A percentile compares a stretch with the other conserved stretches of the same genome.
Evolutionary conservation across 2,113 vertebrate genomes (phyloP).

Genomic region (Coreoperca whiteheadi): DNA sequence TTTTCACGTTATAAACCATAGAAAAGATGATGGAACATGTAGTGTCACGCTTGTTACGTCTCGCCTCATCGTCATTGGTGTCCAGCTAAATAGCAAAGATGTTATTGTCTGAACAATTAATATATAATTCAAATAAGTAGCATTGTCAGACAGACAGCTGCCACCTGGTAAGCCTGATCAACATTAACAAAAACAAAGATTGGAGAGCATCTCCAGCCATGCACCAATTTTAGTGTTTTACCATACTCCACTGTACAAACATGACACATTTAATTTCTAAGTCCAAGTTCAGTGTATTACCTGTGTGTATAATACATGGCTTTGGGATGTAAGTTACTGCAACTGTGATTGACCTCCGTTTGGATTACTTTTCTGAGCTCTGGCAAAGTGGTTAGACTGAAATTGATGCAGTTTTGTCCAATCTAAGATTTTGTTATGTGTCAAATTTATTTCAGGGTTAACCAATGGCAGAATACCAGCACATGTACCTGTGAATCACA

Average conservation of each 20-base stretch:
- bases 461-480: conserved; percentile 65
- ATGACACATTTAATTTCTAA: not conserved
- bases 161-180: not conserved
- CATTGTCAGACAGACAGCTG: not conserved
- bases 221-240: not conserved
- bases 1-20: not conserved
- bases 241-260: not conserved
- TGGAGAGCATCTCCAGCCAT: not conserved
- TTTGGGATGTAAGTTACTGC: not conserved
- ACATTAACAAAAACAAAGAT: conserved; percentile 11
- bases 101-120: not conserved
- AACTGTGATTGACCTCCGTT: not conserved
- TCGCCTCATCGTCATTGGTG: not conserved
- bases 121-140: not conserved
- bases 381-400: not conserved
- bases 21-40: not conserved
- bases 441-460: conserved; percentile 67
- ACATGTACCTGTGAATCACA: conserved; percentile 80
- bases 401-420: not conserved
- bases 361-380: not conserved
- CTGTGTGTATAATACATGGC: not conserved
- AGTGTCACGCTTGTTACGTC: not conserved
- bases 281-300: not conserved
- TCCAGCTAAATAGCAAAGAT: not conserved
- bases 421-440: not conserved